phyloP scores from a whole-genome alignment of 2,113 vertebrate genomes.

The Cyphomyrus discorhynchus region DNA sequence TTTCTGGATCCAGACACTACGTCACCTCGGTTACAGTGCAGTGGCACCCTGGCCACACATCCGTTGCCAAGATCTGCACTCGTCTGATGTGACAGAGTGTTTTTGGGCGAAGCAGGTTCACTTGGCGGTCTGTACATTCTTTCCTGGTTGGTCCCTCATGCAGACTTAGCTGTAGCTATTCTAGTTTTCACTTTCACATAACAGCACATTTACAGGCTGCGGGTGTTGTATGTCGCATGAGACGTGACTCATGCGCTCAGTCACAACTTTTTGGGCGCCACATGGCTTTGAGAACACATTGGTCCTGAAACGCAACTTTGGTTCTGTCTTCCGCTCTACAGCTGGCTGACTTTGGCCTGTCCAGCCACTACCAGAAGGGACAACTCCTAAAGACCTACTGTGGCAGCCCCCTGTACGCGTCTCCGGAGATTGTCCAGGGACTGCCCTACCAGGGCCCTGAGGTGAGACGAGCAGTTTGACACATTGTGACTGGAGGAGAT shows the following conservation, averaged over 20 bases:
- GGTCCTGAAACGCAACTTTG: not conserved
- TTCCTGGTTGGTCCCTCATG: not conserved
- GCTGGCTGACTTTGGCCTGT: slow-evolving; percentile 72
- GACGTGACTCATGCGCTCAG: not conserved
- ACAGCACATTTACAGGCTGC: not conserved
- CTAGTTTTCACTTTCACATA: not conserved
- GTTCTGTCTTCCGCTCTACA: slow-evolving; percentile 32
- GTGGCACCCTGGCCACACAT: not conserved
- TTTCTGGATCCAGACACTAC: not conserved
- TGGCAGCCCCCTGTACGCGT: slow-evolving; percentile 68
- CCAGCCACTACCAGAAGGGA: slow-evolving; percentile 56
- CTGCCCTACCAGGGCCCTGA: slow-evolving; percentile 68
- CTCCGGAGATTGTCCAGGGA: slow-evolving; percentile 69
- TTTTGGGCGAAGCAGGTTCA: not conserved
- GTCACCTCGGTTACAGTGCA: not conserved
- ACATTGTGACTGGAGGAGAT: not conserved
- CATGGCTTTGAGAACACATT: not conserved
- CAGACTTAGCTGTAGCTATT: not conserved
- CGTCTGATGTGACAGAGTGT: not conserved
- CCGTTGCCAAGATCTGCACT: not conserved
- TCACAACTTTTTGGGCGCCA: not conserved
- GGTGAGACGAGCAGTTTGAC: slow-evolving; percentile 39
- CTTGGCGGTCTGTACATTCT: not conserved
- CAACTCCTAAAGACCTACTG: slow-evolving; percentile 64
- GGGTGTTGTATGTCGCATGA: not conserved